Base-by-base conservation (phyloP, 2,888 invertebrate species). In the Apodemia mormo region DNA sequence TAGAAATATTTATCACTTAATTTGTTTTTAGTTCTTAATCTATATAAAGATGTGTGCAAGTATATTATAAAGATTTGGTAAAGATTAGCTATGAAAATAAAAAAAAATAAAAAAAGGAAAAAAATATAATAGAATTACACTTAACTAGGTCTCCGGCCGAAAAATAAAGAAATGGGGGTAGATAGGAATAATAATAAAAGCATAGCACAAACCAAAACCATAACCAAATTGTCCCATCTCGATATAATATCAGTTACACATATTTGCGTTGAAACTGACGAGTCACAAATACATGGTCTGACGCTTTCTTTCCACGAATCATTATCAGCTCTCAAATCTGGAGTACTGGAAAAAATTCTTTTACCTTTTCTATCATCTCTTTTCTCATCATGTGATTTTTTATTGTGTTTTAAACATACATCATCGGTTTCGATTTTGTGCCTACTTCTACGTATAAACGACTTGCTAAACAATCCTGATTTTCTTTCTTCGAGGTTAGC, bases 121-220 rank as follows among this genome's bases (percentile, higher is more conserved):
- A 71, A 71, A 72, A 68, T 68, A 70, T 33, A 33, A 69, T 75
- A 73, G 76, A 79, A 79, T 82, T 82, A 80, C 74, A 77, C 80
- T 84, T 82, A 82, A 72, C 75, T 77, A 76, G 72, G 73, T 56
- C 76, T 76, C 40, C 77, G 75, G 33, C 77, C 76, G 49, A 81
- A 74, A 7, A 78, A 75, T 56, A 76, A 75, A 1, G 77, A 75
- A 2, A 84, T 2, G 0, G 87, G 84, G 40, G 81, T 72, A 2
- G 83, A 77, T 14, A 86, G 30, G 6, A 83, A 33, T n/a, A 85
- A 56, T 22, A 81, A 73, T 22, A 85, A 65, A n/a, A 83, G 65
- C 70, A 83, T 68, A 14, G 74, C 75, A 68, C 76, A 77, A 2
- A 85, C 76, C 8, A 87, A 65, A 40, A 86, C 72, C 10, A 80